phyloP scores from a whole-genome alignment of 2,888 invertebrate genomes.

The Trichogramma dendrolimi region DNA sequence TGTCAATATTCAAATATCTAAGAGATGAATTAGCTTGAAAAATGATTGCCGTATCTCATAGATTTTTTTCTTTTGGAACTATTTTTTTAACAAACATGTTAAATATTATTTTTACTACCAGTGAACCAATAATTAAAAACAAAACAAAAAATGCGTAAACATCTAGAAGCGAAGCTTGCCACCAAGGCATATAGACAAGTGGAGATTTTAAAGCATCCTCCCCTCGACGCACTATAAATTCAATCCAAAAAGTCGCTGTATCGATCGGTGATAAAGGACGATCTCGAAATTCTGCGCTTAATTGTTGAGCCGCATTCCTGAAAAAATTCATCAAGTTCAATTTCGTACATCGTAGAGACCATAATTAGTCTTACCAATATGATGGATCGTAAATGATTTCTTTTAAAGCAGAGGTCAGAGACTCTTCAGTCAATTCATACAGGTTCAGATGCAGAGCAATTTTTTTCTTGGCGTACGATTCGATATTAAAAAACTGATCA shows the following conservation, averaged over 20 bases:
- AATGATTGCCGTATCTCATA: too few species aligned
- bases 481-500: constrained; percentile 39
- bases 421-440: constrained; percentile 42
- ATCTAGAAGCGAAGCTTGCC: constrained; percentile 54
- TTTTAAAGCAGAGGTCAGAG: constrained; percentile 45
- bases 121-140: neutral
- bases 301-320: constrained; percentile 6
- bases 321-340: neutral
- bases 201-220: constrained; percentile 47
- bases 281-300: constrained; percentile 44
- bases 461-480: constrained; percentile 31
- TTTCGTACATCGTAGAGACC: too few species aligned
- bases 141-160: constrained; percentile 52
- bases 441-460: constrained; percentile 32
- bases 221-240: constrained; percentile 58
- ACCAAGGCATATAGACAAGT: constrained; percentile 49
- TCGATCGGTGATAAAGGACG: constrained; percentile 59
- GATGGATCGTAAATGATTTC: constrained; percentile 46
- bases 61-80: too few species aligned
- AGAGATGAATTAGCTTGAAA: too few species aligned
- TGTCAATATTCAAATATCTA: too few species aligned
- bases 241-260: constrained; percentile 65
- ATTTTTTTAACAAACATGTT: too few species aligned
- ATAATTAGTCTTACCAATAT: constrained; percentile 38
- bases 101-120: too few species aligned